Evolutionary conservation across 2,888 invertebrate genomes (phyloP).

Genomic region (Catocala sponsa): DNA sequence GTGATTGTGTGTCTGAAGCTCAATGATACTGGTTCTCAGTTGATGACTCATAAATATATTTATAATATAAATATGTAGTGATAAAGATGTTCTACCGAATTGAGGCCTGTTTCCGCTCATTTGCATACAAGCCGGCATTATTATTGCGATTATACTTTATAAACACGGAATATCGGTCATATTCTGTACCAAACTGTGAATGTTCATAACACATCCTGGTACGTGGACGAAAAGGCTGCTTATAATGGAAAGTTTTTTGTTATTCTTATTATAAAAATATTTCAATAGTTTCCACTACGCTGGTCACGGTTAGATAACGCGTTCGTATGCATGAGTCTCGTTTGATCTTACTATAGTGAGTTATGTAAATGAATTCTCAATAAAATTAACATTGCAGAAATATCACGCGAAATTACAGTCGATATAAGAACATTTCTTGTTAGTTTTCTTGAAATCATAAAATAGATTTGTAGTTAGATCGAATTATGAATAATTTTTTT

Average conservation of each 20-base stretch:
- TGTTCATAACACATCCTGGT: neutral
- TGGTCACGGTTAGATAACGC: conserved; percentile 15
- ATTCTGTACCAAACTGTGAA: neutral
- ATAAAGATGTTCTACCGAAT: neutral
- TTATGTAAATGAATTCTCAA: neutral
- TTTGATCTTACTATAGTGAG: neutral
- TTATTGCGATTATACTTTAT: no score
- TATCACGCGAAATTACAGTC: neutral
- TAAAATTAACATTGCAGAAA: neutral
- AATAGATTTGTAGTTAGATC: neutral
- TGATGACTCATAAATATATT: conserved; percentile 36
- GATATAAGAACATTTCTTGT: neutral
- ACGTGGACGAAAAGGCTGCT: neutral
- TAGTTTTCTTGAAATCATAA: neutral
- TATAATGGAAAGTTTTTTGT: neutral
- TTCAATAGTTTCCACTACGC: conserved; percentile 3
- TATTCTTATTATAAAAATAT: neutral
- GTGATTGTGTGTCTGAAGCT: conserved; percentile 36
- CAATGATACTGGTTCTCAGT: conserved; percentile 40
- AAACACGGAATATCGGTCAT: no score
- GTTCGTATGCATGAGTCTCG: neutral
- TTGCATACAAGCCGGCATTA: no score
- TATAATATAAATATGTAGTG: conserved; percentile 14
- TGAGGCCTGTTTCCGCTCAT: no score
- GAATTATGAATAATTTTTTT: neutral